Percentiles rank a stretch among this genome's conserved stretches.
phyloP scores from a whole-genome alignment of 2,888 invertebrate genomes.

The Torymus texanus region DNA sequence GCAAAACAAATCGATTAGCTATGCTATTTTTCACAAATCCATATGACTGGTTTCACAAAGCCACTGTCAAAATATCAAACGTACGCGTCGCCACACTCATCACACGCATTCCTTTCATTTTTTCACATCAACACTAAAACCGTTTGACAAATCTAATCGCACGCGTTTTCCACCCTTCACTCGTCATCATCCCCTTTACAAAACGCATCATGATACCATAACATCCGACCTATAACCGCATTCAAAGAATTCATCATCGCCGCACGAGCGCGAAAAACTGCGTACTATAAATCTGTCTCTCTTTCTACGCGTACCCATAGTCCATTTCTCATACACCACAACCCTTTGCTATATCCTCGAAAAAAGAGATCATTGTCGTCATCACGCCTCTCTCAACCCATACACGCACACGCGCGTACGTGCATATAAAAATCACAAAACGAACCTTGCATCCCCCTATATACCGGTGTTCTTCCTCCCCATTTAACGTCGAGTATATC shows the following conservation, averaged over 20 bases:
- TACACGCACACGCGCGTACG: background rate
- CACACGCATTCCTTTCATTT: background rate
- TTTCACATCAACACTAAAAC: constrained; percentile 31
- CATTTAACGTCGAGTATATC: constrained; percentile 71
- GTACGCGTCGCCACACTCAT: constrained; percentile 23
- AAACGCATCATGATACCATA: too few species aligned
- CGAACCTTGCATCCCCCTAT: background rate
- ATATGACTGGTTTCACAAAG: too few species aligned
- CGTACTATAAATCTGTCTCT: too few species aligned
- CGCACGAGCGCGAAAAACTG: too few species aligned
- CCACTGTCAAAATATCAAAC: constrained; percentile 39
- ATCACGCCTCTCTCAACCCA: constrained; percentile 3
- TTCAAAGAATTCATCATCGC: too few species aligned
- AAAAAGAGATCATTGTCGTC: constrained; percentile 10
- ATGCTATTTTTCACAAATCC: too few species aligned
- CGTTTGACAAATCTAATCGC: constrained; percentile 15
- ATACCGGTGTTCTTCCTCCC: constrained; percentile 56
- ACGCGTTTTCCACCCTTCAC: background rate
- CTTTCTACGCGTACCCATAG: too few species aligned
- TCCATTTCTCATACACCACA: too few species aligned
- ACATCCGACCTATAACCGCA: too few species aligned
- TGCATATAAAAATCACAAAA: constrained; percentile 23
- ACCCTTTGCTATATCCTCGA: background rate
- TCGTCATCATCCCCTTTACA: too few species aligned
- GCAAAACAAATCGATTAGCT: too few species aligned